Conservation (phyloP, 2,888 invertebrate species). For the Trissolcus japonicus region DNA sequence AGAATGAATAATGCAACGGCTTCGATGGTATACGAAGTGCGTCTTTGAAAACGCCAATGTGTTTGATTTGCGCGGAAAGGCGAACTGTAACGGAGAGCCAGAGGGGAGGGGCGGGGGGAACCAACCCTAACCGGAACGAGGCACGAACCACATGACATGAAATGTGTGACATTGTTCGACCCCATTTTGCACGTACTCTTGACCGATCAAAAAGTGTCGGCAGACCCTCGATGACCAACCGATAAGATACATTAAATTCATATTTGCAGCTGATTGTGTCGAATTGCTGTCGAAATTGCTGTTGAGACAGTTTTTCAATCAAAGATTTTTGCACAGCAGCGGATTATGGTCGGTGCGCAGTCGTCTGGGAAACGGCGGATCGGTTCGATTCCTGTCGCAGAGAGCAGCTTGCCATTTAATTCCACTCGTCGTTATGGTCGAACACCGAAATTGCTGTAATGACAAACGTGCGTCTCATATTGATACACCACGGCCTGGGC, state of each 20-base stretch:
- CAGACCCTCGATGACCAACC: constrained; percentile 9
- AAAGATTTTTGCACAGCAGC: not conserved
- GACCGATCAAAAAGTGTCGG: constrained; percentile 14
- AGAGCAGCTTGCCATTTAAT: constrained; percentile 23
- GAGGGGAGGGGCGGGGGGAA: constrained; percentile 11
- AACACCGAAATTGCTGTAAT: constrained; percentile 52
- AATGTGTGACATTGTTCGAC: constrained; percentile 9
- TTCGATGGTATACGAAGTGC: not conserved
- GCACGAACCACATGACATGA: constrained; percentile 16
- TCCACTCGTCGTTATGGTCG: constrained; percentile 38
- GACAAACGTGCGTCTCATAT: constrained; percentile 50
- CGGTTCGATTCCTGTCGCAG: constrained; percentile 1
- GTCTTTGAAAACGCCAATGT: not conserved
- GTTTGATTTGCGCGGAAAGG: not conserved
- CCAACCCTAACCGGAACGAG: constrained; percentile 33
- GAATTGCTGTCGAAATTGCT: constrained; percentile 4
- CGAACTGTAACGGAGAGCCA: not conserved
- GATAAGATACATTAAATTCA: constrained; percentile 9
- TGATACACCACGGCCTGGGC: constrained; percentile 9
- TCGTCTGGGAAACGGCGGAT: not conserved
- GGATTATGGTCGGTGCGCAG: not conserved
- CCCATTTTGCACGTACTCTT: constrained; percentile 20
- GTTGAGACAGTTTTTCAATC: not conserved
- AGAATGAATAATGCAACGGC: not conserved
- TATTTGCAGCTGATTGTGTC: constrained; percentile 15